Percentiles rank a stretch among this genome's conserved stretches.
These are phyloP conservation scores for Cephalopterus ornatus DNA, from an alignment of 2,113 vertebrate species.

Conservation along the genomic window DNA sequence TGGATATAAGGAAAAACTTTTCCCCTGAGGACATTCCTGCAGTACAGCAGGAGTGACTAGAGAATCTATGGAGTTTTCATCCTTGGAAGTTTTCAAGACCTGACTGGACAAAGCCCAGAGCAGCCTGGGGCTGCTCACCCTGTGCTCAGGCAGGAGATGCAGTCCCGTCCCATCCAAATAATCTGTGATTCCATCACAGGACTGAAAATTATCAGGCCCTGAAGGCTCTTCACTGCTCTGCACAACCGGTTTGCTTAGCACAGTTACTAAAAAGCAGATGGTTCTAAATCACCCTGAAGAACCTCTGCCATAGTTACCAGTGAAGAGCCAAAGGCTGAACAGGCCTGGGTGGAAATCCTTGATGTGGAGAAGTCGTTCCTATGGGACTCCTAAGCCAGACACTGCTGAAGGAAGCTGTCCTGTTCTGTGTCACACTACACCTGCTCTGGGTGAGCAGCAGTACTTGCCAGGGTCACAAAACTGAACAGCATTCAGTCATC, in stretches of 20 bases:
- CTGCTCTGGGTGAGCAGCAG: neutral
- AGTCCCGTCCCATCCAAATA: neutral
- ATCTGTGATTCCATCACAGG: neutral
- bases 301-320: neutral
- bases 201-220: neutral
- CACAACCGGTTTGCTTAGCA: neutral
- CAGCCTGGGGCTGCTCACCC: neutral
- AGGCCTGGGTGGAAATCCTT: neutral
- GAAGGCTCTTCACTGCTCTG: neutral
- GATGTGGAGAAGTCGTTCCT: accelerated
- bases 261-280: neutral
- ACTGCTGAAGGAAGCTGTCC: accelerated
- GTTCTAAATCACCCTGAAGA: neutral
- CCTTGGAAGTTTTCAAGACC: neutral
- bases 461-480: neutral
- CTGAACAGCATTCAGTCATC: accelerated
- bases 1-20: neutral
- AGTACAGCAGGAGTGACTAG: neutral
- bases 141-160: neutral
- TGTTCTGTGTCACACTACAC: neutral
- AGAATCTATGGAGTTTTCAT: neutral
- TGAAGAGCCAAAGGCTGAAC: neutral
- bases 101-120: neutral
- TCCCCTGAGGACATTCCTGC: neutral
- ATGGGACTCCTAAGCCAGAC: neutral